phyloP scores from a whole-genome alignment of 2,888 invertebrate genomes.

The Terebella lapidaria region DNA sequence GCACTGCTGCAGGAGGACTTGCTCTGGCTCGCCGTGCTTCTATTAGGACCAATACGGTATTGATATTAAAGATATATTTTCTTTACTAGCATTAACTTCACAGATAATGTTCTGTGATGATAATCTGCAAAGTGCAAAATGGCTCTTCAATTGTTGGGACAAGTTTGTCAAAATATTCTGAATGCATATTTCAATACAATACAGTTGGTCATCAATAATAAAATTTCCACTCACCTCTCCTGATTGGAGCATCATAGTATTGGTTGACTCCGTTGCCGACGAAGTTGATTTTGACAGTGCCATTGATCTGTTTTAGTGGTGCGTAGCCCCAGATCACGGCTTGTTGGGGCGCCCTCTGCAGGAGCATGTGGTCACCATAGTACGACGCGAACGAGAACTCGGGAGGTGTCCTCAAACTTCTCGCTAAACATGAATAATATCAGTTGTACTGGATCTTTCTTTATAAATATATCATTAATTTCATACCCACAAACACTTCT shows the following conservation, averaged over 20 bases:
- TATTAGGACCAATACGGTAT: no score
- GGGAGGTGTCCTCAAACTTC: background rate
- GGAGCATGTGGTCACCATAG: slow-evolving; percentile 23
- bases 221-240: background rate
- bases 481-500: no score
- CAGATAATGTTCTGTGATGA: no score
- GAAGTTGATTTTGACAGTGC: slow-evolving; percentile 1
- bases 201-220: background rate
- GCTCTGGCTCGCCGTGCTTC: no score
- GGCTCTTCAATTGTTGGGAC: no score
- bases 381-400: slow-evolving; percentile 20
- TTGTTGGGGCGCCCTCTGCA: slow-evolving; percentile 14
- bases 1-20: no score
- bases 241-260: slow-evolving; percentile 4
- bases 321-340: slow-evolving; percentile 22
- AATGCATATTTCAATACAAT: background rate
- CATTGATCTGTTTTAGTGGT: background rate
- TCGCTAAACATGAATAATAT: no score
- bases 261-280: background rate
- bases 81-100: no score
- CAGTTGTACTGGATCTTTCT: no score
- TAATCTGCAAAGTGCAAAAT: no score
- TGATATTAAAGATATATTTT: no score
- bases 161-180: background rate
- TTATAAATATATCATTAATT: no score